Conservation (phyloP, 2,888 invertebrate species). For the Phaonia tiefii region DNA sequence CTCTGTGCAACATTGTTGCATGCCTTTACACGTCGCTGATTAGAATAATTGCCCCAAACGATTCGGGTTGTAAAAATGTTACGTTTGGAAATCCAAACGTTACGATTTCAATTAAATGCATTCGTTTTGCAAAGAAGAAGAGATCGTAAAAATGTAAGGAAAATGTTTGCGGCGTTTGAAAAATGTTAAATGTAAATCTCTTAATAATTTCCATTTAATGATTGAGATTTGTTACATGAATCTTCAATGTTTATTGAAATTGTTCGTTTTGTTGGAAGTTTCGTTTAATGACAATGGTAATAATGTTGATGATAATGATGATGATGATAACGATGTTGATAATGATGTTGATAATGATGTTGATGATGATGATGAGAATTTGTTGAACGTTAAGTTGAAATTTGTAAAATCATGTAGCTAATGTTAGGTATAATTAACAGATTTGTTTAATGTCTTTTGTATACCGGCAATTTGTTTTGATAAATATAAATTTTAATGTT, state of each 20-base stretch:
- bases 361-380: background rate
- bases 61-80: conserved; percentile 16
- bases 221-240: too few relatives aligned
- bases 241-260: background rate
- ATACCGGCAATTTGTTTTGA: background rate
- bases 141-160: background rate
- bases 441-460: conserved; percentile 39
- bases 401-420: conserved; percentile 30
- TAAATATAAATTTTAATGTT: background rate
- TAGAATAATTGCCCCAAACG: conserved; percentile 49
- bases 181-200: conserved; percentile 12
- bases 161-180: background rate
- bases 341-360: too few relatives aligned
- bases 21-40: conserved; percentile 55
- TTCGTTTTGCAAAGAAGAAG: background rate
- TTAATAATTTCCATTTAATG: background rate
- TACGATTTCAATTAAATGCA: conserved; percentile 10
- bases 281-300: background rate
- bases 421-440: conserved; percentile 44
- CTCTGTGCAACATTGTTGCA: conserved; percentile 34
- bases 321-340: too few relatives aligned
- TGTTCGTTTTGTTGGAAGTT: background rate
- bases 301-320: too few relatives aligned
- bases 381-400: background rate
- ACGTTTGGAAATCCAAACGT: conserved; percentile 2